Percentiles rank a stretch among this genome's conserved stretches.
Evolutionary conservation across 2,888 invertebrate genomes (phyloP).

Genomic region (Mimumesa dahlbomi): DNA sequence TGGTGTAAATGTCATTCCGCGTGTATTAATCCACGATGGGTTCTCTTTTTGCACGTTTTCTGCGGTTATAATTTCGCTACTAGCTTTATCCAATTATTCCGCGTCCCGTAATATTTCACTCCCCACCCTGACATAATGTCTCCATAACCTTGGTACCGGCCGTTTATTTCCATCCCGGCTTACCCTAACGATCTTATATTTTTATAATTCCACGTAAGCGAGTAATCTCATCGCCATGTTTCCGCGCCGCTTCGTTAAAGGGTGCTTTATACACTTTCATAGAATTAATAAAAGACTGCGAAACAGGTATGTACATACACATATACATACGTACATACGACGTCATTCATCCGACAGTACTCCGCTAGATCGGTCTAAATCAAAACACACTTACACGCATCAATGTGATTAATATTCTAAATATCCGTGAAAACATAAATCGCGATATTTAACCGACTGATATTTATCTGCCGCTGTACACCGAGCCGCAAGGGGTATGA

Average conservation of each 20-base stretch:
- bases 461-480: no score
- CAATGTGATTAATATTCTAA: no score
- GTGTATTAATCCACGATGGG: no score
- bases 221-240: slow-evolving; percentile 34
- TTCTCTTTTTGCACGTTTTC: no score
- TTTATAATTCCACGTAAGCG: slow-evolving; percentile 44
- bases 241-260: slow-evolving; percentile 40
- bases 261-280: slow-evolving; percentile 32
- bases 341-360: no score
- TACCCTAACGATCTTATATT: slow-evolving; percentile 39
- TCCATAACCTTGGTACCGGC: slow-evolving; percentile 37
- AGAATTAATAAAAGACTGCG: slow-evolving; percentile 38
- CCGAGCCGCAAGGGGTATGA: no score
- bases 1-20: no score
- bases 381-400: no score
- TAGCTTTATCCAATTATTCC: slow-evolving; percentile 5
- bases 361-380: background rate
- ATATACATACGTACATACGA: no score
- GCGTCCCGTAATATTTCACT: background rate
- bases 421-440: no score
- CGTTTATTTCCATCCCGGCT: slow-evolving; percentile 39
- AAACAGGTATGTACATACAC: no score
- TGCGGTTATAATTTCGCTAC: slow-evolving; percentile 18
- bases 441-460: no score
- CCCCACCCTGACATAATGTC: slow-evolving; percentile 10